Percentiles rank a stretch among this genome's conserved stretches.
Evolutionary conservation across 2,797 vertebrate genomes (phyloP).

Genomic region (Peromyscus nudipes): DNA sequence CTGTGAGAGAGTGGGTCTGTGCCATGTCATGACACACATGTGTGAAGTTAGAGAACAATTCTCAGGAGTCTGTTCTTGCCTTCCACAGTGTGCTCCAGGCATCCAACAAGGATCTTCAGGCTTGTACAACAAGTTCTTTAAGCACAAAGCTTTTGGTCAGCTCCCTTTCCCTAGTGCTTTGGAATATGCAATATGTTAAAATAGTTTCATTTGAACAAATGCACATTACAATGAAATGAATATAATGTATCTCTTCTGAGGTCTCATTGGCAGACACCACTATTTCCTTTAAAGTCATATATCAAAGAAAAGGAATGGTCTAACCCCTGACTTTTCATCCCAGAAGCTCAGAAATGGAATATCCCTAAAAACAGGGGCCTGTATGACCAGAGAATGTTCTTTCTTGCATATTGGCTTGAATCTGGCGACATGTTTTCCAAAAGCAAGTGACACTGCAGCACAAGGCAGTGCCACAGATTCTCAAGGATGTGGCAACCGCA

Average conservation of each 20-base stretch:
- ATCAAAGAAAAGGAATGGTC: conserved; percentile 46
- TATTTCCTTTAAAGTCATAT: conserved; percentile 52
- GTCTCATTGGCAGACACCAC: background rate
- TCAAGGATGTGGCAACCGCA: conserved; percentile 70
- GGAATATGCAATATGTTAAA: background rate
- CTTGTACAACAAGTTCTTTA: background rate
- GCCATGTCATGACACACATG: background rate
- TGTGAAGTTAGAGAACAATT: background rate
- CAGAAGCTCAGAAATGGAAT: background rate
- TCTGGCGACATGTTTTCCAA: conserved; percentile 71
- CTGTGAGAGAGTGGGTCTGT: background rate
- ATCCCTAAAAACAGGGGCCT: conserved; percentile 53
- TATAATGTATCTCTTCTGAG: background rate
- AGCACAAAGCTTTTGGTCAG: background rate
- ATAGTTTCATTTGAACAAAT: conserved; percentile 4
- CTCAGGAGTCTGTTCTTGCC: background rate
- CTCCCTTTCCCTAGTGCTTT: background rate
- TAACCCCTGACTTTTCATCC: conserved; percentile 5
- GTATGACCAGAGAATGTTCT: conserved; percentile 27
- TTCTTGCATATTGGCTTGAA: conserved; percentile 74
- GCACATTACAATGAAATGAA: background rate
- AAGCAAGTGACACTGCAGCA: conserved; percentile 50
- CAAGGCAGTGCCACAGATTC: conserved; percentile 67
- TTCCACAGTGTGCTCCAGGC: background rate
- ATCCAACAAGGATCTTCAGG: background rate